Evolutionary conservation across 2,888 invertebrate genomes (phyloP).

Genomic region (Noctua janthina): DNA sequence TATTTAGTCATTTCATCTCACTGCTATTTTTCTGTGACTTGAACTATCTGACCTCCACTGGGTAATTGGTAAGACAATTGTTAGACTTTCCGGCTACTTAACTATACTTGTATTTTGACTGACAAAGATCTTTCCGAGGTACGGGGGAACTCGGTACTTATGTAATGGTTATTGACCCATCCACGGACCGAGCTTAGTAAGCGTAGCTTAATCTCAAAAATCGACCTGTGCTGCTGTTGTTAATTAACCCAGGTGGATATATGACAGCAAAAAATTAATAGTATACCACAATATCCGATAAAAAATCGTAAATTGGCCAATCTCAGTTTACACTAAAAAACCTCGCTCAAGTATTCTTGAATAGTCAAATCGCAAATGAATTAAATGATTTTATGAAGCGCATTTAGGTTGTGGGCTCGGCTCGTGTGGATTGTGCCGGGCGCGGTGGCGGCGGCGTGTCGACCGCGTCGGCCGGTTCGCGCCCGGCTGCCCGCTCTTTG

Average conservation of each 20-base stretch:
- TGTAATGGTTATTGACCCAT: not conserved
- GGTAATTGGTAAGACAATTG: not conserved
- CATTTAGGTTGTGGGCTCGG: conserved; percentile 39
- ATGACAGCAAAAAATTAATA: not conserved
- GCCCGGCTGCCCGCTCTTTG: conserved; percentile 86
- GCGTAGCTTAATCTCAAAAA: not conserved
- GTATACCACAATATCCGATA: not conserved
- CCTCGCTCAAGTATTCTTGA: not conserved
- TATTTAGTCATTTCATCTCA: not conserved
- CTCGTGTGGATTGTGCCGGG: conserved; percentile 62
- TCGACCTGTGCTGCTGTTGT: not conserved
- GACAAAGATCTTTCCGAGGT: not conserved
- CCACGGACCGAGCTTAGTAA: not conserved
- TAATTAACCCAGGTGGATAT: not conserved
- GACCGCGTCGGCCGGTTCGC: conserved; percentile 72
- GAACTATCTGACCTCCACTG: not conserved
- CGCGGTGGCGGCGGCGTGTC: conserved; percentile 44
- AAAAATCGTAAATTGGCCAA: not conserved
- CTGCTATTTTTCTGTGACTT: not conserved
- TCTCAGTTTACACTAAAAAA: not conserved
- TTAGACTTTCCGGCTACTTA: not conserved
- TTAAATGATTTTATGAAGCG: conserved; percentile 51
- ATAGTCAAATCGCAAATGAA: conserved; percentile 45
- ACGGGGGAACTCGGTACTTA: not conserved
- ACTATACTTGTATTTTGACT: not conserved